Evolutionary conservation across 2,888 invertebrate species (phyloP).

Genomic region (Parelbella ahira): DNA sequence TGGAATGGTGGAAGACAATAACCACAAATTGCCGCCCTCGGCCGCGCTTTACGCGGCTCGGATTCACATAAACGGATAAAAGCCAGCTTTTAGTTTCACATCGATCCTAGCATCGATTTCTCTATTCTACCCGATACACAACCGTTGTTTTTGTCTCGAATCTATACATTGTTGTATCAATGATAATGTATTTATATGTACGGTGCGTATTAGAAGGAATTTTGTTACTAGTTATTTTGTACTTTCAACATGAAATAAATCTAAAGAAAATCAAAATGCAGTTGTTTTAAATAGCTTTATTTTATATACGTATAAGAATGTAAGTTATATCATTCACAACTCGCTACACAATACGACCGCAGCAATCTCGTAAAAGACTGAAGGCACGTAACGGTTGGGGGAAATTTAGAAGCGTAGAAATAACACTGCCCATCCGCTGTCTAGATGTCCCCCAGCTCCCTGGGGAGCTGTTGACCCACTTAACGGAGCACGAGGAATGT

Average conservation of each 20-base stretch:
- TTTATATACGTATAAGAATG: no score
- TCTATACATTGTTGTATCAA: no score
- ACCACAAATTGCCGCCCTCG: slow-evolving; percentile 52
- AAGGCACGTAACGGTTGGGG: neutral
- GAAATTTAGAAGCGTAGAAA: slow-evolving; percentile 11
- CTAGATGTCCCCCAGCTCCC: slow-evolving; percentile 18
- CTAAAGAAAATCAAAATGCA: no score
- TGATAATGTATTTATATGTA: no score
- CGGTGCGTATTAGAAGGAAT: no score
- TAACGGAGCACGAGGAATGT: slow-evolving; percentile 45
- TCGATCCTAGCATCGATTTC: slow-evolving; percentile 9
- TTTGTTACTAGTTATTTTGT: no score
- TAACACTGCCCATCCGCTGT: slow-evolving; percentile 13
- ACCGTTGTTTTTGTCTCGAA: no score
- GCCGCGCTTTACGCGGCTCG: slow-evolving; percentile 37
- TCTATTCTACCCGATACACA: slow-evolving; percentile 3
- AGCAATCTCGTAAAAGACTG: neutral
- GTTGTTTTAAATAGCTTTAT: no score
- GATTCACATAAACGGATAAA: slow-evolving; percentile 38
- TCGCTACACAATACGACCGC: no score
- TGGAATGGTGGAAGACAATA: slow-evolving; percentile 45
- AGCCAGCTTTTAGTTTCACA: slow-evolving; percentile 26
- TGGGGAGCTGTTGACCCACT: slow-evolving; percentile 61
- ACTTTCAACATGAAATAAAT: no score
- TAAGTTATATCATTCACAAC: no score